phyloP scores from a whole-genome alignment of 2,113 vertebrate species.

The Pomatorhinus ruficollis region DNA sequence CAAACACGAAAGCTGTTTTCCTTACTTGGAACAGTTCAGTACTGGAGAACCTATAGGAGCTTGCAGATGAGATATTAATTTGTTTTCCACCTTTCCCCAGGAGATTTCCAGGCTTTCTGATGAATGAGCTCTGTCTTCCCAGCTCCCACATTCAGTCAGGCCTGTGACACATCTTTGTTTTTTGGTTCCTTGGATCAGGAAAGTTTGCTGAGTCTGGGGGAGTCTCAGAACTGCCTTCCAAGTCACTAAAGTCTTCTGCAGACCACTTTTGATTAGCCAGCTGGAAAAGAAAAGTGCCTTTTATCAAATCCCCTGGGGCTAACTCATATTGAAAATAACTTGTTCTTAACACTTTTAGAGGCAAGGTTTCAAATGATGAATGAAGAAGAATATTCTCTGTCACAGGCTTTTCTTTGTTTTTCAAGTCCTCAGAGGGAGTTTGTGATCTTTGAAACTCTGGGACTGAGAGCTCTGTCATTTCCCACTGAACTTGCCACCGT shows the following conservation, averaged over 20 bases:
- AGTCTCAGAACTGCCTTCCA: not conserved
- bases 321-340: conserved; percentile 32
- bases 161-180: not conserved
- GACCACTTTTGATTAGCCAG: conserved; percentile 16
- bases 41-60: not conserved
- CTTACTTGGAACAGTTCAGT: not conserved
- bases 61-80: conserved; percentile 12
- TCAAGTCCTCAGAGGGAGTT: not conserved
- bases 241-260: conserved; percentile 23
- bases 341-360: conserved; percentile 6
- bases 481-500: not conserved
- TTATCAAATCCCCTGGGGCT: conserved; percentile 15
- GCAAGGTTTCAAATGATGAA: conserved; percentile 34
- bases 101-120: conserved; percentile 24
- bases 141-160: not conserved
- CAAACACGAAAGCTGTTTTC: not conserved
- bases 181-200: conserved; percentile 22
- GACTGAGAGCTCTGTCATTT: not conserved
- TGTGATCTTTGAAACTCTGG: not conserved
- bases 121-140: not conserved
- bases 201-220: not conserved
- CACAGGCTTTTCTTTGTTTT: conserved; percentile 23
- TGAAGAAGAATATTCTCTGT: conserved; percentile 24
- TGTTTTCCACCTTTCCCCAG: not conserved
- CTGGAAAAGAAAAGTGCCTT: conserved; percentile 38